Percentiles rank a stretch among this genome's conserved stretches.
Conservation (phyloP, 2,888 invertebrate genomes). For the Dendrolimus houi region DNA sequence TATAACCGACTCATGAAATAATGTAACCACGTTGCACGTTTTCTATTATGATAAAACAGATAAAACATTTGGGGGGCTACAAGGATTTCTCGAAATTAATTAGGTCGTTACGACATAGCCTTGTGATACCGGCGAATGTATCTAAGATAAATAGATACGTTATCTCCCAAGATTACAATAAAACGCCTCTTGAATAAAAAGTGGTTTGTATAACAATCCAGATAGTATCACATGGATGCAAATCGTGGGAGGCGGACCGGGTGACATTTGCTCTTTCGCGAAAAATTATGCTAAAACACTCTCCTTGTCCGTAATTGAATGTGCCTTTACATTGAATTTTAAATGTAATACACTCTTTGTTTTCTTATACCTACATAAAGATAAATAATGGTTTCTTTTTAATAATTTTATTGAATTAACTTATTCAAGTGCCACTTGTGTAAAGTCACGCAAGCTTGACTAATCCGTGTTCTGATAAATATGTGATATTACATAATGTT, state of each 20-base stretch:
- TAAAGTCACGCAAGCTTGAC: not conserved
- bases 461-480: not conserved
- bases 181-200: constrained; percentile 26
- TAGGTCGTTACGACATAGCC: not conserved
- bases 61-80: no score
- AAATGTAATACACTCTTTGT: constrained; percentile 52
- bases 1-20: no score
- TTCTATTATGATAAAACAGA: no score
- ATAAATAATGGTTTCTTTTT: constrained; percentile 25
- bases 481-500: not conserved
- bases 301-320: constrained; percentile 46
- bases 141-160: constrained; percentile 10
- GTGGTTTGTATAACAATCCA: constrained; percentile 20
- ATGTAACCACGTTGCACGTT: no score
- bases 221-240: constrained; percentile 25
- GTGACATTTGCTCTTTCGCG: constrained; percentile 27
- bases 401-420: constrained; percentile 26
- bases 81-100: not conserved
- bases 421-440: constrained; percentile 11
- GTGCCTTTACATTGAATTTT: constrained; percentile 53
- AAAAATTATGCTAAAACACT: constrained; percentile 47
- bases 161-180: constrained; percentile 14
- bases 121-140: not conserved
- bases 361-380: constrained; percentile 31
- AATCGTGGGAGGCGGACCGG: constrained; percentile 44